Percentiles rank a stretch among this genome's conserved stretches.
phyloP scores from a whole-genome alignment of 1,140 invertebrate genomes.

The Brachionus plicatilis region DNA sequence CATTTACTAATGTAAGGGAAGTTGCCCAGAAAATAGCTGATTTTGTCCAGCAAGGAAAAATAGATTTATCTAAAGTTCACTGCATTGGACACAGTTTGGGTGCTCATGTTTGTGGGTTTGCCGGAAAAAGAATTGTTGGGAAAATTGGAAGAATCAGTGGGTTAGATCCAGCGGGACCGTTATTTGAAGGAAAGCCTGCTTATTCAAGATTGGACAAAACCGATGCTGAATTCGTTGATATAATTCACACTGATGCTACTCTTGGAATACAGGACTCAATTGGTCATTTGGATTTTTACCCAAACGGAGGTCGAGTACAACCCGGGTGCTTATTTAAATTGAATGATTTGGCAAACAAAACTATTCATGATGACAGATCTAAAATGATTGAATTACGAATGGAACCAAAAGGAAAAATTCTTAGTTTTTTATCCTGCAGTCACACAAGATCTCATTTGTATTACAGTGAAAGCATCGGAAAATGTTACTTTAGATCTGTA shows the following conservation, averaged over 20 bases:
- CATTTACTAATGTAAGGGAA: not conserved
- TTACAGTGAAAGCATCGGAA: not conserved
- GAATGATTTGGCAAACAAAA: not conserved
- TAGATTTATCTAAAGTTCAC: slow-evolving; percentile 9
- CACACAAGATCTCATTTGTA: not conserved
- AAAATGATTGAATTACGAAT: not conserved
- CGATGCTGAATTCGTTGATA: slow-evolving; percentile 29
- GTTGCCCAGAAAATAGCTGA: not conserved
- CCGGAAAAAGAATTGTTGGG: not conserved
- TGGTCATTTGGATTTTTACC: slow-evolving; percentile 58
- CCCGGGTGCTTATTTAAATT: slow-evolving; percentile 44
- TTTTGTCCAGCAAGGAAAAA: not conserved
- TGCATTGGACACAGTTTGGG: slow-evolving; percentile 40
- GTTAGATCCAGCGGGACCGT: slow-evolving; percentile 10
- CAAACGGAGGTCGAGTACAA: slow-evolving; percentile 58
- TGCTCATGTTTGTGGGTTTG: slow-evolving; percentile 16
- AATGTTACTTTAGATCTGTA: not conserved
- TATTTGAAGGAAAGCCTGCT: not conserved
- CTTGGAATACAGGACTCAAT: slow-evolving; percentile 49
- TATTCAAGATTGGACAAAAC: not conserved
- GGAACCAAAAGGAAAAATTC: not conserved
- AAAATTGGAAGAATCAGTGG: slow-evolving; percentile 15
- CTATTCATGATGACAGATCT: not conserved
- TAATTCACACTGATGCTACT: not conserved
- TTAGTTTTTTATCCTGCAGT: not conserved